Evolutionary conservation across 2,113 vertebrate genomes (phyloP), one percentile per base, ranked within the genome.

Genomic region (Phaetusa simplex): DNA sequence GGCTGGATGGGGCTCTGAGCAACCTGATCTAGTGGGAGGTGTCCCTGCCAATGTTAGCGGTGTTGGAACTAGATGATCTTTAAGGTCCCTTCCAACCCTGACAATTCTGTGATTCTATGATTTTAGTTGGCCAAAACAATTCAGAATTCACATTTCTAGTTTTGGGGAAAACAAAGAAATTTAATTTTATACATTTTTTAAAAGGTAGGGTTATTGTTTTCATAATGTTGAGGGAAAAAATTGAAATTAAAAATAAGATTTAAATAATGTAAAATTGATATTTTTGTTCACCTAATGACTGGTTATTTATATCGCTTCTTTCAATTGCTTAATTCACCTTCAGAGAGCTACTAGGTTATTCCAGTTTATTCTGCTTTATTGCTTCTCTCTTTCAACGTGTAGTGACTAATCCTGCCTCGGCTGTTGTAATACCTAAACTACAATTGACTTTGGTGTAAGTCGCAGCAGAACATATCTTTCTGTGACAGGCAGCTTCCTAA

Each of bases 401-500:
- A 84, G 77, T 97, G 95, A 96, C 86, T 97, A 94, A 97, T 95
- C 56, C 69, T 91, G 92, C 77, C 74, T 91, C 56, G 61, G 81
- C 83, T 88, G 89, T 88, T 94, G 81, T 95, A 79, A 86, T 96
- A 85, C 83, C 86, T 92, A 72, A 96, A 86, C 80, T 79, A 69
- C 85, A 83, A 74, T 43, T 95, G 85, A 92, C 90, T 96, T 78
- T 55, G 89, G 80, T 27, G 52, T 92, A 84, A 95, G 67, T 89
- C 3, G 0, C 47, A 82, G 73, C 52, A 42, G 11, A 94, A 86
- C 43, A 13, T 76, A 49, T 69, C 92, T 90, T 92, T 90, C 70
- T 84, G 23, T 95, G 94, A 91, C 81, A 96, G 62, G 58, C 81
- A 92, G 80, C 74, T 95, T 95, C 86, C 82, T 97, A 95, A 97